Conservation (phyloP, 2,113 vertebrate species). For the Cricetomys ansorgei region DNA sequence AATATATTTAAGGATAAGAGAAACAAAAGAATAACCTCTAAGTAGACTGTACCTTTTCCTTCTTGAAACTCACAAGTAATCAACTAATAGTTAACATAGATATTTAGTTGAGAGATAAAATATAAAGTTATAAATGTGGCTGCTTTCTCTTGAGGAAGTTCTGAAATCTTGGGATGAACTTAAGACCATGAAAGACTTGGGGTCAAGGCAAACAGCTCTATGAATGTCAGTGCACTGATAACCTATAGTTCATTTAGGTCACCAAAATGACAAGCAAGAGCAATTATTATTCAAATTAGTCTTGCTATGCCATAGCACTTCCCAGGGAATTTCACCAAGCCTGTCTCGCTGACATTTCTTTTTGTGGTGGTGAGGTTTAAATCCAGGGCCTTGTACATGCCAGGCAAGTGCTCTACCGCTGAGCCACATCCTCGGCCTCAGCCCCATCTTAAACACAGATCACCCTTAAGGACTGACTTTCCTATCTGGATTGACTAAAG, state of each 20-base stretch:
- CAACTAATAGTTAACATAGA: constrained; percentile 6
- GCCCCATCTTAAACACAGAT: not conserved
- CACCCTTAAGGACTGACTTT: not conserved
- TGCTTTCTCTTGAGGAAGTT: constrained; percentile 42
- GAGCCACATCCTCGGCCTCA: not conserved
- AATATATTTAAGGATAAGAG: constrained; percentile 53
- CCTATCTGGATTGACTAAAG: not conserved
- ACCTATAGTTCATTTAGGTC: not conserved
- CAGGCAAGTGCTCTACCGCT: not conserved
- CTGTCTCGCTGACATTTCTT: not conserved
- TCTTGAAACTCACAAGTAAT: constrained; percentile 53
- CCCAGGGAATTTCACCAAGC: not conserved
- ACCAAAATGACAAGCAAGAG: constrained; percentile 34
- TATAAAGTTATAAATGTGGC: not conserved
- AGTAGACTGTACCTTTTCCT: not conserved
- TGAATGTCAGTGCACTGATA: not conserved
- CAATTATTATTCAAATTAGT: not conserved
- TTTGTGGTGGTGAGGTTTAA: not conserved
- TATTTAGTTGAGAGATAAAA: constrained; percentile 21
- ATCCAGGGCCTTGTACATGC: not conserved
- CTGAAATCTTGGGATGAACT: constrained; percentile 16
- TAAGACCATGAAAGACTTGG: not conserved
- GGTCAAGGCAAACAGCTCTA: constrained; percentile 28
- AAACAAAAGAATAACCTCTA: not conserved
- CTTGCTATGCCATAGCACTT: not conserved